Evolutionary conservation across 2,797 vertebrate species (phyloP), one percentile per base, ranked within the genome.

Genomic region (Sebastes taczanowskii): DNA sequence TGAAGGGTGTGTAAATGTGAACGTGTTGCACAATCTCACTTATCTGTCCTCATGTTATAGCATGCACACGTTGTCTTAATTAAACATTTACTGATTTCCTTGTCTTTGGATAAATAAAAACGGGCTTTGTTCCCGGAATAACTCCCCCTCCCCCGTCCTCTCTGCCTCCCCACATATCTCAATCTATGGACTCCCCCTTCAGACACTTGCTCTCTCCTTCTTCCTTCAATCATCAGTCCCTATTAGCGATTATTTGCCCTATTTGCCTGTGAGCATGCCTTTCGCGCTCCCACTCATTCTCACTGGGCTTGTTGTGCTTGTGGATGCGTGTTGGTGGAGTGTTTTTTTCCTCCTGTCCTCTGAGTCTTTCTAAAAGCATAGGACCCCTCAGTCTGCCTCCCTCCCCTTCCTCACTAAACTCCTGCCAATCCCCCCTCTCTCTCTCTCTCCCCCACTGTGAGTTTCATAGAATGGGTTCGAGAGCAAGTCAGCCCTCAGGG

Each of bases 231-330:
- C 68, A 85, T 86, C 83, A 68, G 49, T 68, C 77, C 76, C 67
- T 72, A 85, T 90, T 92, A 86, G 86, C 4, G 59, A 69, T 88
- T 88, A 91, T 86, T 88, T 89, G 86, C 73, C 83, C 84, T 87
- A 77, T 91, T 91, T 89, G 83, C 64, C 84, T 71, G 81, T 83
- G 87, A 90, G 85, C 84, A 83, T 91, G 84, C 71, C 84, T 89
- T 80, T 74, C 76, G 18, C 23, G 46, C 85, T 86, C 79, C 79
- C 64, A 77, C 88, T 89, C 80, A 20, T 77, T 84, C 59, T 80
- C 49, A 25, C 88, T 73, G 71, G 49, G 71, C 85, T 71, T 66
- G 79, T 65, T 80, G 59, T 80, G 66, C 68, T 64, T 74, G 16
- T 80, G 62, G 55, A 76, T 79, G 67, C 16, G 16, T 81, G 32